Evolutionary conservation across 2,888 invertebrate genomes (phyloP).

Genomic region (Yponomeuta cagnagella): DNA sequence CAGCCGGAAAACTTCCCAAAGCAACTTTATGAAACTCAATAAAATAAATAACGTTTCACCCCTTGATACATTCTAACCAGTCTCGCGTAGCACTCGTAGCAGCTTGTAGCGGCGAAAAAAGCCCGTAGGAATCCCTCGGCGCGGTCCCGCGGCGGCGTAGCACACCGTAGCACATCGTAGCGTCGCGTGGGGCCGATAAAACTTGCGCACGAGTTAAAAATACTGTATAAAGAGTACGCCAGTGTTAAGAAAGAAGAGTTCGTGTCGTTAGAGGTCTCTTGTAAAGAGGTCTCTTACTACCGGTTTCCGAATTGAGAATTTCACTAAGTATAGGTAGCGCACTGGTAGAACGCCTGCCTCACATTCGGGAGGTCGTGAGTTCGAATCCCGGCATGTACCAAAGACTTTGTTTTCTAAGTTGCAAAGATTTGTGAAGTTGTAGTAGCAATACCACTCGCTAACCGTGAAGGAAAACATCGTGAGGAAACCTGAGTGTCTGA

Average conservation of each 20-base stretch:
- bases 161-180: conserved; percentile 22
- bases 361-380: no score
- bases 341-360: no score
- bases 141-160: conserved; percentile 22
- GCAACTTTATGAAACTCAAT: not conserved
- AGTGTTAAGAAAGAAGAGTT: not conserved
- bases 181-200: conserved; percentile 33
- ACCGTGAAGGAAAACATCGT: no score
- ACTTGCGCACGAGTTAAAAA: conserved; percentile 39
- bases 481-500: no score
- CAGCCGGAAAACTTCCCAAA: not conserved
- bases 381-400: no score
- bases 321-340: not conserved
- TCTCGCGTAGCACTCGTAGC: conserved; percentile 15
- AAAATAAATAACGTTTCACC: not conserved
- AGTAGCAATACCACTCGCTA: no score
- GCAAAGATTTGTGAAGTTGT: no score
- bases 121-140: conserved; percentile 20
- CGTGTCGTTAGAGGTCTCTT: not conserved
- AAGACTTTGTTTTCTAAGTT: no score
- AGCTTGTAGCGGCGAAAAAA: conserved; percentile 22
- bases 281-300: no score
- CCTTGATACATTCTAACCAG: not conserved
- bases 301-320: not conserved
- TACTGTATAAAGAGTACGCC: conserved; percentile 33